phyloP scores from a whole-genome alignment of 2,113 vertebrate species.

The Girardinichthys multiradiatus region DNA sequence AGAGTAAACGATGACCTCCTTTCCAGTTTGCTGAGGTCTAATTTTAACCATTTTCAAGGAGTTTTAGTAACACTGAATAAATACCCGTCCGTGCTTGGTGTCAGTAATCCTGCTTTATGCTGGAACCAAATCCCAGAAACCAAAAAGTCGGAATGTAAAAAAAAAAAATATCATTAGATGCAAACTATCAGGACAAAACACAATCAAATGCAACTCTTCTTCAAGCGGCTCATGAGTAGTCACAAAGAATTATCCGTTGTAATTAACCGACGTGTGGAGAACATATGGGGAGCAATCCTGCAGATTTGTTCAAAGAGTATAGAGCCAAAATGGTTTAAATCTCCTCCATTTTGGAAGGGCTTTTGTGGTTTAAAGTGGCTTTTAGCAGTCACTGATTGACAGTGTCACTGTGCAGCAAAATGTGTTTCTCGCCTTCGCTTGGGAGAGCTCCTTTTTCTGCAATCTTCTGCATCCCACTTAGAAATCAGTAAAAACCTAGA shows the following conservation, averaged over 20 bases:
- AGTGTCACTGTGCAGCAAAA: constrained; percentile 32
- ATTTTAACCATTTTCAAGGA: constrained; percentile 79
- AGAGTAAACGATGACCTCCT: constrained; percentile 79
- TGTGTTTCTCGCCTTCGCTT: constrained; percentile 16
- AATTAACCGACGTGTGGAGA: constrained; percentile 57
- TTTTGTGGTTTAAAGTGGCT: constrained; percentile 63
- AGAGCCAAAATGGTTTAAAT: constrained; percentile 70
- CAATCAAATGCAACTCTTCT: constrained; percentile 42
- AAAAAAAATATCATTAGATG: neutral
- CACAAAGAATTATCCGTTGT: constrained; percentile 53
- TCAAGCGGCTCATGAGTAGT: constrained; percentile 41
- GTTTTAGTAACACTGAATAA: constrained; percentile 67
- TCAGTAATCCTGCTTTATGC: constrained; percentile 13
- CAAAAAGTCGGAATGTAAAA: constrained; percentile 11
- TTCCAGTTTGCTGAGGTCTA: constrained; percentile 76
- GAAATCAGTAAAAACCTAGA: constrained; percentile 47
- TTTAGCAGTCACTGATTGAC: constrained; percentile 57
- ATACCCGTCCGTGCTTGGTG: constrained; percentile 43
- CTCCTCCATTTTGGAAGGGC: constrained; percentile 70
- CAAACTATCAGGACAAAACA: constrained; percentile 23
- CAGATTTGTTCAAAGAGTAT: constrained; percentile 67
- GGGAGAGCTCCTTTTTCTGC: constrained; percentile 25
- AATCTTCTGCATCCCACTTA: constrained; percentile 59
- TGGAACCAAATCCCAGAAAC: constrained; percentile 12
- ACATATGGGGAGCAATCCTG: constrained; percentile 74